These are phyloP conservation scores for Cybosia mesomella DNA, from an alignment of 2,888 invertebrate genomes.

Conservation along the genomic window DNA sequence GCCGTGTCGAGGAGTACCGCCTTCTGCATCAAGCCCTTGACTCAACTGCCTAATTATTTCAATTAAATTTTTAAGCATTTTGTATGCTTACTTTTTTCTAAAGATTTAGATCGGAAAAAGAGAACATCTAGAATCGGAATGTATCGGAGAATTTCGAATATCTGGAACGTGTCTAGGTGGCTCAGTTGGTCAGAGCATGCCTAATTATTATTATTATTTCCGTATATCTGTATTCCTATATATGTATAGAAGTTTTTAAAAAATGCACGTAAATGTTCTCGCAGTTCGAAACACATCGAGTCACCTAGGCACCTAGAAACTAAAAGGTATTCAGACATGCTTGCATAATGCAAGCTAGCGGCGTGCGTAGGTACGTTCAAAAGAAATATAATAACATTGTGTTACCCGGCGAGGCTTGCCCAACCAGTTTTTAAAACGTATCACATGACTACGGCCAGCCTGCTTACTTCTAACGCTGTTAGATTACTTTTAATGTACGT, in stretches of 20 bases:
- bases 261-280: not conserved
- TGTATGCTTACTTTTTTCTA: too few relatives aligned
- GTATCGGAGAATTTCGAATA: too few relatives aligned
- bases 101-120: too few relatives aligned
- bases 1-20: too few relatives aligned
- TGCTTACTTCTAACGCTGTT: slow-evolving; percentile 23
- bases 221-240: too few relatives aligned
- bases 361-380: slow-evolving; percentile 42
- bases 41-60: too few relatives aligned
- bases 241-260: not conserved
- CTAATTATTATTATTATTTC: too few relatives aligned
- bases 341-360: slow-evolving; percentile 14
- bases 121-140: too few relatives aligned
- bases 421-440: slow-evolving; percentile 81
- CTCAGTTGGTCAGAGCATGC: too few relatives aligned
- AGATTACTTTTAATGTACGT: slow-evolving; percentile 20
- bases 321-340: slow-evolving; percentile 43
- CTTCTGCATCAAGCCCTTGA: too few relatives aligned
- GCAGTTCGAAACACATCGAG: not conserved
- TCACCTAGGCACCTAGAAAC: slow-evolving; percentile 8
- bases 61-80: too few relatives aligned
- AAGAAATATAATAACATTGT: slow-evolving; percentile 78
- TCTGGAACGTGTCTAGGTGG: too few relatives aligned
- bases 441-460: slow-evolving; percentile 59
- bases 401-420: slow-evolving; percentile 55